Base-by-base conservation (phyloP, 2,888 invertebrate species). In the Brassicogethes aeneus region DNA sequence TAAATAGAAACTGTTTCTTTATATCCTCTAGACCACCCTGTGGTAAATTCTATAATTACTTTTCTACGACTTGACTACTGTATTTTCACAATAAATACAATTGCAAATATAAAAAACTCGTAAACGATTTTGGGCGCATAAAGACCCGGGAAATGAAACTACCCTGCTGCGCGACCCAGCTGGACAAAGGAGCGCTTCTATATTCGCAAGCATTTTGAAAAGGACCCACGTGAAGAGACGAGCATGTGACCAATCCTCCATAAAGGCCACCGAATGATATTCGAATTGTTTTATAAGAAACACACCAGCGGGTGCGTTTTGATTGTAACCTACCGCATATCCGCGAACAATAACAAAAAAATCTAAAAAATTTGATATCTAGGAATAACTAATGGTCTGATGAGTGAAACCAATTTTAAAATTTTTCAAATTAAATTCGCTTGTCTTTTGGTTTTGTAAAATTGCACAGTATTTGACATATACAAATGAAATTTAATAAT, bases 151-250 rank as follows among this genome's bases (percentile, higher is more conserved):
- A n/a, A n/a, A n/a, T n/a, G n/a, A n/a, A n/a, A n/a, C n/a, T 10
- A 23, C 10, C 23, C 23, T 10, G 23, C 23, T 23, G 23, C 5
- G 23, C 23, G 10, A 7, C 23, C 23, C 23, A 7, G 23, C 23
- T 23, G 23, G 23, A 23, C 23, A 23, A 23, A 23, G 10, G 10
- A 23, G 5, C 5, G 5, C 23, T 7, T 23, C 23, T 7, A 23
- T 23, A 7, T 10, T 5, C 23, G 10, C 23, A 5, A 10, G 10
- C 23, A 7, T 10, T 7, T 23, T 30, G 33, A 17, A 39, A 39
- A 39, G 39, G 29, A 34, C 39, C 23, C 39, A 39, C 13, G 34
- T 39, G 39, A 39, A 39, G 39, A 31, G 29, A 10, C 29, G 36
- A 34, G 16, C 31, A 39, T 36, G 40, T 30, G 15, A 30, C 23